phyloP scores from a whole-genome alignment of 53 echinoderm and acorn worm species.

The Zoroaster sp. region DNA sequence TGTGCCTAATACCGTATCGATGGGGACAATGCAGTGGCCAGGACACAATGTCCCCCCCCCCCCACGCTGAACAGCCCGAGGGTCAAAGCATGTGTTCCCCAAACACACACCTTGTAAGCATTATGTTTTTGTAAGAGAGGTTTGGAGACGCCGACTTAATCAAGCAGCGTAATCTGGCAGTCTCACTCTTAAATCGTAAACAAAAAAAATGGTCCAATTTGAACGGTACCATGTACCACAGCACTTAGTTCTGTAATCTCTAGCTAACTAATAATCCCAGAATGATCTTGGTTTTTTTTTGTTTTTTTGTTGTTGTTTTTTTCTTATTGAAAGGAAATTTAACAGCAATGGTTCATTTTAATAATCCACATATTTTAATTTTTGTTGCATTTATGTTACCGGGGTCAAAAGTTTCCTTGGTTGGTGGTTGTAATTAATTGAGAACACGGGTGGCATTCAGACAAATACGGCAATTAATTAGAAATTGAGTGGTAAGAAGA shows the following conservation, averaged over 20 bases:
- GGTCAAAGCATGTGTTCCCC: slow-evolving; percentile 5
- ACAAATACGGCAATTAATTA: neutral
- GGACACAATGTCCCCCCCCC: neutral
- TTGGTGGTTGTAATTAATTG: neutral
- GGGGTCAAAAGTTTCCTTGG: neutral
- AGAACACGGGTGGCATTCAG: neutral
- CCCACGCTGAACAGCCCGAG: neutral
- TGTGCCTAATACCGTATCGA: neutral
- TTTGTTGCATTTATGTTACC: no score
- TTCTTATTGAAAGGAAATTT: no score
- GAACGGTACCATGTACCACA: no score
- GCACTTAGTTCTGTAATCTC: no score
- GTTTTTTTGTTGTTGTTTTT: no score
- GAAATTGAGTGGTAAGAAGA: no score
- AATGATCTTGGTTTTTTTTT: no score
- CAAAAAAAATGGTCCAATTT: no score
- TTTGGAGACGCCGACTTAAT: neutral
- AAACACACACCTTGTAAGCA: neutral
- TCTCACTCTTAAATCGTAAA: neutral
- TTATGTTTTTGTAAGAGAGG: neutral
- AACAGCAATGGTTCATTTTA: no score
- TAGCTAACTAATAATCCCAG: no score
- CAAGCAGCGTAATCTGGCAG: neutral
- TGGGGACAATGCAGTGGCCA: neutral
- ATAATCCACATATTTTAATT: no score